Evolutionary conservation across 2,888 invertebrate genomes (phyloP).

Genomic region (Heteromyza rotundicornis): DNA sequence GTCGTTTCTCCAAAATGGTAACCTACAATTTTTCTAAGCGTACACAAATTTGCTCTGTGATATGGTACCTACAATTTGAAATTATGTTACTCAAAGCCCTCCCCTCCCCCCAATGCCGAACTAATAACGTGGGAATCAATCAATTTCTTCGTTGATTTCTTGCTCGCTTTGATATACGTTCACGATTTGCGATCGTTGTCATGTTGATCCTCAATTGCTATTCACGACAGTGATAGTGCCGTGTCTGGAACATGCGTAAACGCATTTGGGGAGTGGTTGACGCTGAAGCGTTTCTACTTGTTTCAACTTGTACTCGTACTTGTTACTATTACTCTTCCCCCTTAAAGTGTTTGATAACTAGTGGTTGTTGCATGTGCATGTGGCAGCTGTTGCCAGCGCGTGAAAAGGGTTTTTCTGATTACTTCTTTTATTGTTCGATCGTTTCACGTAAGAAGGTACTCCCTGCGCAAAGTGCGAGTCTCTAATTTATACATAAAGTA

Average conservation of each 20-base stretch:
- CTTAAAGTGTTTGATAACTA: background rate
- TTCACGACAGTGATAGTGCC: background rate
- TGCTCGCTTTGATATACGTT: constrained; percentile 4
- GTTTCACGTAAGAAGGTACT: background rate
- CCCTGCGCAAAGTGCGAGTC: background rate
- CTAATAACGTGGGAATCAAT: constrained; percentile 42
- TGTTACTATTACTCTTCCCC: background rate
- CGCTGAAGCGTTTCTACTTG: background rate
- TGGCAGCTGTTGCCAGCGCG: background rate
- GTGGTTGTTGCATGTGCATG: background rate
- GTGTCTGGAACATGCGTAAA: background rate
- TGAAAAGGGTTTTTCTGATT: background rate
- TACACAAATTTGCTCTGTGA: no score
- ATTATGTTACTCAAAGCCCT: background rate
- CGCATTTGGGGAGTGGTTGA: background rate
- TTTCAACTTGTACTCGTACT: no score
- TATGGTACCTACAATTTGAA: background rate
- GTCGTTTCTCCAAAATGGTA: no score
- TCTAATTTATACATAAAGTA: background rate
- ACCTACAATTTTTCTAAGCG: no score
- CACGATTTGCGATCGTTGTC: constrained; percentile 18
- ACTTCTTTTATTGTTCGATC: no score
- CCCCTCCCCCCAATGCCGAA: constrained; percentile 4
- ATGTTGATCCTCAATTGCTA: background rate
- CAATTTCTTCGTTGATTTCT: constrained; percentile 29